Evolutionary conservation across 30 jellyfish, hydroid and myxozoan genomes (phyloP), one percentile per base, ranked within the genome.

Genomic region (Pelagia noctiluca): DNA sequence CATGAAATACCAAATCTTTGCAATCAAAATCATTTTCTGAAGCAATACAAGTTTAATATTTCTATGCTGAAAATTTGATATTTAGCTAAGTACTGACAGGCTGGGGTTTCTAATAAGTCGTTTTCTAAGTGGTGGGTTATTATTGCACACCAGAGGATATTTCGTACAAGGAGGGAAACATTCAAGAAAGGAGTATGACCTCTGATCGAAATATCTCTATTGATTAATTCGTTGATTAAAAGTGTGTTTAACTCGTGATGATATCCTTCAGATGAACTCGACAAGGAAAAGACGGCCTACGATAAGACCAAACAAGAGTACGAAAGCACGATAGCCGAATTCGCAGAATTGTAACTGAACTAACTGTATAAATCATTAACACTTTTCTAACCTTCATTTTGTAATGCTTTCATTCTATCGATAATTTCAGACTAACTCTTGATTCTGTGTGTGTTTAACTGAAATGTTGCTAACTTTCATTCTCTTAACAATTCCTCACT

Each of bases 281-380:
- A 49, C n/a, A 50, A 75, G 24, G 97, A 90, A 65, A 90, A 83
- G 69, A 90, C 84, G 1, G 88, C 71, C 33, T 90, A 90, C 89
- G 90, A 80, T 30, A 90, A 90, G 57, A 83, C 78, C 63, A 90
- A 77, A 71, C 85, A 54, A 12, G 97, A 90, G 4, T 71, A 60
- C 87, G 97, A 90, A 19, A 46, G 78, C 29, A 76, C 96, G 72
- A 60, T 90, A 62, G 80, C 97, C 10, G 97, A 90, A 76, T 74
- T 90, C 67, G 81, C 86, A 42, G 97, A 88, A 88, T 79, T 88
- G 97, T 85, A 75, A 73, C 31, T 42, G 50, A 31, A 21, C 26
- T 67, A 2, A 19, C 2, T 18, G 19, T 16, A 5, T 1, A 8
- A 8, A 42, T 42, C 16, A 42, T 42, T 42, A 16, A 16, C 16